Base-by-base conservation (phyloP, 2,888 invertebrate genomes). In the Caenorhabditis becei region DNA sequence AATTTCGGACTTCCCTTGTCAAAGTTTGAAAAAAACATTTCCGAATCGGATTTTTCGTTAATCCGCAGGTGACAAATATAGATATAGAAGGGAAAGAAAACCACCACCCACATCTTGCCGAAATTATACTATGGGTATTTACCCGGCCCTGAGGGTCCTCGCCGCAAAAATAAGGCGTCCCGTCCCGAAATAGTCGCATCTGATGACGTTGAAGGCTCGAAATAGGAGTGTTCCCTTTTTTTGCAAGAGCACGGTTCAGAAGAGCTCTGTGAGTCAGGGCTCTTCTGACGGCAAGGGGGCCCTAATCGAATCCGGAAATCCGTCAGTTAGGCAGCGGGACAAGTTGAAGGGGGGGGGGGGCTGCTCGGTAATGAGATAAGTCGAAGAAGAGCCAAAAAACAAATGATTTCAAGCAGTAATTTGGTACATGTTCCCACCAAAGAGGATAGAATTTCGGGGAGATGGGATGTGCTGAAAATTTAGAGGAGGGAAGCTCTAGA, bases 81-180 rank as follows among this genome's bases (percentile, higher is more conserved):
- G n/a, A n/a, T 35, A 8, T 35, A 8, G 5, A 8, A 35, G 35
- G 35, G 35, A 35, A 35, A 35, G 35, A 10, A 10, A 4, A 5
- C 10, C 51, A 26, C 71, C 71, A 71, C 71, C 62, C 62, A 71
- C 71, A 71, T 71, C 56, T 71, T 62, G n/a, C n/a, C n/a, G 44
- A 63, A 71, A 56, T 71, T 35, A 62, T 71, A 63, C 61, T 70
- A 70, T 70, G 71, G 44, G 61, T 61, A 70, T 70, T 61, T 70
- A 53, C n/a, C n/a, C n/a, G n/a, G n/a, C n/a, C n/a, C n/a, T n/a
- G n/a, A n/a, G n/a, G n/a, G n/a, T n/a, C n/a, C n/a, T n/a, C n/a
- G n/a, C n/a, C n/a, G 56, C 37, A 35, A 59, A 70, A 71, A 56
- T 62, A 71, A 71, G 35, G 20, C 44, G 54, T 41, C 62, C 62